Evolutionary conservation across 2,888 invertebrate genomes (phyloP), one percentile per base, ranked within the genome.

Genomic region (Megaustenia siamemsis): DNA sequence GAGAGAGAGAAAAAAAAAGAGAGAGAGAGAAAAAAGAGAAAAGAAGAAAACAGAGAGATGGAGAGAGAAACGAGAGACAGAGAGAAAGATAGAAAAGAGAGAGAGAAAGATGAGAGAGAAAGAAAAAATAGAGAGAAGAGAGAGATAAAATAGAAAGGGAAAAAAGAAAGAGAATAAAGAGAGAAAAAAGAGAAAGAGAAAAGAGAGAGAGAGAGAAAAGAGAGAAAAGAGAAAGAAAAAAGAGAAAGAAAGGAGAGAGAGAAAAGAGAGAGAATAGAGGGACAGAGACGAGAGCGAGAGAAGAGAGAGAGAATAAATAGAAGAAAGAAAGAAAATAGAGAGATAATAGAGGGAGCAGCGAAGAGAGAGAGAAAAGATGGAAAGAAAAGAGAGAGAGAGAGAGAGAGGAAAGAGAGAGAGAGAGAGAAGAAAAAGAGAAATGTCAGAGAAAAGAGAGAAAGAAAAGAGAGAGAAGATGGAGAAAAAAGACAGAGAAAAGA

Each of bases 181-280:
- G n/a, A n/a, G n/a, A n/a, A n/a, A n/a, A n/a, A 18, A 40, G 69
- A 38, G 35, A 35, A 18, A 12, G 60, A 60, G n/a, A 24, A 21
- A 24, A n/a, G n/a, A 60, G 60, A 60, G n/a, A 24, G 5, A 60
- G 60, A n/a, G 18, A 18, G 35, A 38, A 35, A n/a, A 32, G n/a
- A 69, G 5, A 18, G 6, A n/a, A 24, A n/a, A 69, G 69, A 69
- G 35, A 56, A 53, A 77, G 56, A 77, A 32, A 12, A n/a, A 77
- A 21, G 24, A 24, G 60, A 24, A 60, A 24, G 24, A 24, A 24
- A 21, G n/a, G 60, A 60, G n/a, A 24, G 24, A 60, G 60, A 60
- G 24, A 24, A 60, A 24, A n/a, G n/a, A 60, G n/a, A n/a, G n/a
- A n/a, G n/a, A n/a, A n/a, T n/a, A n/a, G n/a, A n/a, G n/a, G n/a